phyloP scores from a whole-genome alignment of 1,140 invertebrate genomes.

The Lanistes nyassanus region DNA sequence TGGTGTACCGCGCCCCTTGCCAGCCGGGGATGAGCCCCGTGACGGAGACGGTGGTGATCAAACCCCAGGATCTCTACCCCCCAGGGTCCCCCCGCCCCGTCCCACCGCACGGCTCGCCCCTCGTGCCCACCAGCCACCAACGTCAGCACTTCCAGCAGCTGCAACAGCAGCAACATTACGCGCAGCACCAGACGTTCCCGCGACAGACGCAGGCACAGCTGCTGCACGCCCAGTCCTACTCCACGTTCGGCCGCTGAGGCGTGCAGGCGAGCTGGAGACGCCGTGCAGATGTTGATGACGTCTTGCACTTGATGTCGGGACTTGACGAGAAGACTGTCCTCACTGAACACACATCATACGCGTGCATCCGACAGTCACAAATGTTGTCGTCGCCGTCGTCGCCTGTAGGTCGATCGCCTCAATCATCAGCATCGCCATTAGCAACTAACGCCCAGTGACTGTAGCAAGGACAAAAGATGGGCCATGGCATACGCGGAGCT shows the following conservation, averaged over 20 bases:
- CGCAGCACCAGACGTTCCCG: constrained; percentile 20
- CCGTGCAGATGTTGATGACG: no score
- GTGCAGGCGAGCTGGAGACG: no score
- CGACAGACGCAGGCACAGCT: constrained; percentile 7
- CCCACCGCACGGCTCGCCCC: background rate
- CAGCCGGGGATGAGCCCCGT: constrained; percentile 9
- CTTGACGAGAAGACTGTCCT: no score
- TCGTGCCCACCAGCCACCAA: constrained; percentile 2
- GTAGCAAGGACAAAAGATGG: no score
- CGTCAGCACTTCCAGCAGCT: background rate
- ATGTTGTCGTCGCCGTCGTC: no score
- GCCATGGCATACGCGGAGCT: no score
- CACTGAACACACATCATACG: no score
- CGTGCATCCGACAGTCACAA: no score
- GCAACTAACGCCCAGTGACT: no score
- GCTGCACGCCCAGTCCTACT: background rate
- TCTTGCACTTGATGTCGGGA: no score
- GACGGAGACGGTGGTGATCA: constrained; percentile 10
- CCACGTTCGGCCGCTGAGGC: constrained; percentile 15
- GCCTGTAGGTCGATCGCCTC: no score
- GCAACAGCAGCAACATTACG: background rate
- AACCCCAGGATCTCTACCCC: background rate
- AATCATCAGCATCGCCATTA: no score
- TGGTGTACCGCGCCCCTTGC: constrained; percentile 18
- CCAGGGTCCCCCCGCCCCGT: background rate